phyloP scores from a whole-genome alignment of 2,797 vertebrate genomes.

The Sebastes elongatus region DNA sequence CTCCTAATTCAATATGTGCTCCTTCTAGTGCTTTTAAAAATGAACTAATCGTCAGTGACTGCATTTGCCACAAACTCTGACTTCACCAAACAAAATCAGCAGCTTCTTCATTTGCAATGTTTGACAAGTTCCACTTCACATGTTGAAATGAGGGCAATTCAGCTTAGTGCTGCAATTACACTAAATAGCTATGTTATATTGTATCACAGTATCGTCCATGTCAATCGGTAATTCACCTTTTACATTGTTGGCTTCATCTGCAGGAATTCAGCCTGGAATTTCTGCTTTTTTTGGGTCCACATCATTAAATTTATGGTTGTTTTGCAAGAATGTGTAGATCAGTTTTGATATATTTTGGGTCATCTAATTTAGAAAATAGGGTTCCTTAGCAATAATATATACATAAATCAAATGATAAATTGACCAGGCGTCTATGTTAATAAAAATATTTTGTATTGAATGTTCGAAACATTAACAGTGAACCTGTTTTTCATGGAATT shows the following conservation, averaged over 20 bases:
- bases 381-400: background rate
- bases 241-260: background rate
- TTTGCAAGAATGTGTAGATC: background rate
- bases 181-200: background rate
- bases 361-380: background rate
- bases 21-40: background rate
- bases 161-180: background rate
- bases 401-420: background rate
- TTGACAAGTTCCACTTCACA: background rate
- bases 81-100: background rate
- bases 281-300: background rate
- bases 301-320: background rate
- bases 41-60: background rate
- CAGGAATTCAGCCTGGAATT: background rate
- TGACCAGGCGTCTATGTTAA: background rate
- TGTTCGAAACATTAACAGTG: background rate
- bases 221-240: constrained; percentile 10
- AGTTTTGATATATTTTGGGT: background rate
- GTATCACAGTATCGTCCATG: background rate
- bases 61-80: background rate
- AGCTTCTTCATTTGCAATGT: background rate
- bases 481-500: background rate
- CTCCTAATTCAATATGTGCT: background rate
- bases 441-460: background rate
- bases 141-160: background rate